Base-by-base conservation (phyloP, 2,113 vertebrate species). In the Phalacrocorax carbo region DNA sequence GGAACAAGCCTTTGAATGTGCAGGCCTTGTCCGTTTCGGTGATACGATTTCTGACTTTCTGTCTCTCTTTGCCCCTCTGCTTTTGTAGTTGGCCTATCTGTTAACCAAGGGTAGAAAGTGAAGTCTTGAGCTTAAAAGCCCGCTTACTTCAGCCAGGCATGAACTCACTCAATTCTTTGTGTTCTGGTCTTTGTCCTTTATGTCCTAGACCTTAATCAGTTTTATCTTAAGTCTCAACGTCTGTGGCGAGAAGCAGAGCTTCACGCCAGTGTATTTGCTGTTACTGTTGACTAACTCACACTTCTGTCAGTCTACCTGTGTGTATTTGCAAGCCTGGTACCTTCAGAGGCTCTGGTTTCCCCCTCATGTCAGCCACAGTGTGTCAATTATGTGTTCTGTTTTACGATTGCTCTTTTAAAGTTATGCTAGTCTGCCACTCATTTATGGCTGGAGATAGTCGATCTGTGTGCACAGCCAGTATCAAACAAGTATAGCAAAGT, bases 391-490 rank as follows among this genome's bases (percentile, higher is more conserved):
- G 1, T 29, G 10, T 58, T 79, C 60, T 26, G 57, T 9, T 83
- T 69, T 29, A 52, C 1, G 1, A 10, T 38, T 4, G 3, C 57
- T 42, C 21, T 23, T 44, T 46, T 11, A 7, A 76, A 38, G 40
- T 84, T 60, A 3, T 0, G 0, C 40, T 70, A 14, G 8, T 75
- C 46, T 65, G 46, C 38, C 30, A 2, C 51, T 61, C 57, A 1
- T 4, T 81, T 51, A 3, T n/a, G 69, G 46, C 86, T 91, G 71
- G 71, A 40, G 79, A 6, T 17, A 20, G 36, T 54, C 0, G 1
- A 9, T 60, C 3, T 1, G 18, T 58, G 49, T 73, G 64, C n/a
- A 23, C 44, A 72, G 49, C 40, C 79, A 34, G 16, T 5, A 22
- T 46, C 82, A 51, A 36, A 49, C 44, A 69, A 19, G 19, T 34